These are phyloP conservation scores for Drosophila neocordata DNA, from an alignment of 1,140 invertebrate genomes.

Conservation along the genomic window DNA sequence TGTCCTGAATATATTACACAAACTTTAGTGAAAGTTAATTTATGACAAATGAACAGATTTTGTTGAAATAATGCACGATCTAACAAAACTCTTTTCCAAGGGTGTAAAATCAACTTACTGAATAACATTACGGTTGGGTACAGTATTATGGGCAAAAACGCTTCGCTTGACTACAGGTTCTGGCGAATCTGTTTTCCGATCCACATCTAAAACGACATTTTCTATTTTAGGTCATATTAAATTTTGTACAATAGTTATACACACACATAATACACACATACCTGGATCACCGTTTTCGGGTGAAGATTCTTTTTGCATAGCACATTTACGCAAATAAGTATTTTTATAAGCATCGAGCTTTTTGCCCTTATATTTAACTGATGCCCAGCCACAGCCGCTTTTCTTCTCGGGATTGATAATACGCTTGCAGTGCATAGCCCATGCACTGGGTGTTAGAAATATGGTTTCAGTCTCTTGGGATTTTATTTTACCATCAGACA, in stretches of 20 bases:
- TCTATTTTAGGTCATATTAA: background rate
- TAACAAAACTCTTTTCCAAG: too few species aligned
- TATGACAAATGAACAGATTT: too few species aligned
- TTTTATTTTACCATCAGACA: constrained; percentile 93
- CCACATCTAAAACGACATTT: constrained; percentile 66
- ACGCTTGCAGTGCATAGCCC: constrained; percentile 95
- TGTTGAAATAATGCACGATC: too few species aligned
- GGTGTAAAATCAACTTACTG: constrained; percentile 85
- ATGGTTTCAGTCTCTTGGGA: constrained; percentile 94
- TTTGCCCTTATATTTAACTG: constrained; percentile 91
- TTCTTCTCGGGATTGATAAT: constrained; percentile 96
- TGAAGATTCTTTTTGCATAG: constrained; percentile 84
- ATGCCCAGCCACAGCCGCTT: constrained; percentile 96
- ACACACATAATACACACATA: constrained; percentile 18
- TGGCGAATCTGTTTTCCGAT: constrained; percentile 85
- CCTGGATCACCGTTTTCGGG: constrained; percentile 78
- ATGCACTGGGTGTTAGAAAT: constrained; percentile 95
- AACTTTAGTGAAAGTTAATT: too few species aligned
- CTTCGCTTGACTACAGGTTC: constrained; percentile 85
- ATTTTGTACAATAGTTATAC: background rate
- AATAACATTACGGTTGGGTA: constrained; percentile 87
- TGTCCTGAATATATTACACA: too few species aligned
- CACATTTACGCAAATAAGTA: constrained; percentile 89
- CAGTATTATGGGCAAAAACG: constrained; percentile 87
- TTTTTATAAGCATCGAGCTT: constrained; percentile 95